Base-by-base conservation (phyloP, 2,113 vertebrate genomes). In the Labeo rohita region DNA sequence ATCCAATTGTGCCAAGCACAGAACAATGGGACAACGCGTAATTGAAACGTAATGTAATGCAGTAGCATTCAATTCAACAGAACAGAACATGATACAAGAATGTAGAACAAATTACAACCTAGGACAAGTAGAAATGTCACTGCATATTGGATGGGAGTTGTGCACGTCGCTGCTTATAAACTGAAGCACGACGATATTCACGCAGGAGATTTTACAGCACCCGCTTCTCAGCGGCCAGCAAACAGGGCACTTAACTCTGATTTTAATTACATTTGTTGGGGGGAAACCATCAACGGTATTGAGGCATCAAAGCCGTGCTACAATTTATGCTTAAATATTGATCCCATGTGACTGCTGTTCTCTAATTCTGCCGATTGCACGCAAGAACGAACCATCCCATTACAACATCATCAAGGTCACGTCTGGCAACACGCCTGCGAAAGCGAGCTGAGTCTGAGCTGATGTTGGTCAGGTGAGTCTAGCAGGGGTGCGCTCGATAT, bases 391-490 rank as follows among this genome's bases (percentile, higher is more conserved):
- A 80, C 34, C 43, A 8, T 65, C 59, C 43, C 39, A 65, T 80
- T 80, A 80, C 79, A 65, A n/a, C 43, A 80, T 61, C 18, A 66
- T 80, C 59, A 66, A 49, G 43, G 21, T 34, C 8, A 66, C 15
- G 8, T 66, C n/a, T 34, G 79, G 79, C 79, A 65, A 47, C 43
- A 49, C 28, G 54, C 36, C 36, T 45, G 77, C 21, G 16, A 66
- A 66, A 66, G 59, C 13, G 56, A n/a, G 43, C 66, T 8, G 34
- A 39, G 54, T 45, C 56, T 61, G 56, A 61, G 52, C 12, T 47
- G 16, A 39, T 65, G 59, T 28, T 80, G 80, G 63, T 83, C 80
- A 83, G 80, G 80, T 83, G 80, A 70, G 80, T 15, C 65, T 52
- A 28, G 63, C 15, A 68, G 63, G 5, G 36, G 65, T 83, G 47